Conservation (phyloP, 2,113 vertebrate species). For the Osmerus mordax region DNA sequence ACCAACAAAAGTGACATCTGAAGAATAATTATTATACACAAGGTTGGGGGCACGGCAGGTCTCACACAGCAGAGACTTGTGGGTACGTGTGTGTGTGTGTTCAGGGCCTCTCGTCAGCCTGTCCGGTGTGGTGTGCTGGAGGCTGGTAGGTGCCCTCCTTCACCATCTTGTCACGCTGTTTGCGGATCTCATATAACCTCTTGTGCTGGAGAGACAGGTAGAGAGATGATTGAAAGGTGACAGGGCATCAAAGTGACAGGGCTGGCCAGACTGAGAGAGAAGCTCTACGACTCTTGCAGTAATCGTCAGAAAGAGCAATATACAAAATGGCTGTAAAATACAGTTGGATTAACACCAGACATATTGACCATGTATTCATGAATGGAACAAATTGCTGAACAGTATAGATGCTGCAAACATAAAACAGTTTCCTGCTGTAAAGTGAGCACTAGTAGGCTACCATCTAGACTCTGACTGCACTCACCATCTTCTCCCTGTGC, state of each 20-base stretch:
- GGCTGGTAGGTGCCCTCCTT: slow-evolving; percentile 84
- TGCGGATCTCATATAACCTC: slow-evolving; percentile 68
- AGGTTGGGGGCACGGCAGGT: slow-evolving; percentile 20
- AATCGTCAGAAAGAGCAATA: too few relatives aligned
- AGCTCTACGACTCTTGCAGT: too few relatives aligned
- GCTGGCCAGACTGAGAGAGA: not conserved
- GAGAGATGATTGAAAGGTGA: slow-evolving; percentile 13
- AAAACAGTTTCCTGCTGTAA: not conserved
- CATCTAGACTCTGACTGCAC: slow-evolving; percentile 12
- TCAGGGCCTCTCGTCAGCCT: slow-evolving; percentile 64
- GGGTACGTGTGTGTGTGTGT: not conserved
- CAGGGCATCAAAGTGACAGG: not conserved
- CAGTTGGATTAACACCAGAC: too few relatives aligned
- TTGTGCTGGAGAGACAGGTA: slow-evolving; percentile 58
- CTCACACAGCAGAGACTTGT: not conserved
- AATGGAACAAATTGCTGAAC: not conserved
- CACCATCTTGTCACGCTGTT: slow-evolving; percentile 81
- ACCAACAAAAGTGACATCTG: slow-evolving; percentile 35
- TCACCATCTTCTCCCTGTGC: slow-evolving; percentile 79
- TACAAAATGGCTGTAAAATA: too few relatives aligned
- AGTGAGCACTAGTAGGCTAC: not conserved
- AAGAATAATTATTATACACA: slow-evolving; percentile 48
- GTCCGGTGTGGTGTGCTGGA: slow-evolving; percentile 70
- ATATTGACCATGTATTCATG: not conserved
- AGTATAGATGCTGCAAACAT: not conserved